Conservation (phyloP, 2,113 vertebrate genomes). For the Paraplagusia blochii region DNA sequence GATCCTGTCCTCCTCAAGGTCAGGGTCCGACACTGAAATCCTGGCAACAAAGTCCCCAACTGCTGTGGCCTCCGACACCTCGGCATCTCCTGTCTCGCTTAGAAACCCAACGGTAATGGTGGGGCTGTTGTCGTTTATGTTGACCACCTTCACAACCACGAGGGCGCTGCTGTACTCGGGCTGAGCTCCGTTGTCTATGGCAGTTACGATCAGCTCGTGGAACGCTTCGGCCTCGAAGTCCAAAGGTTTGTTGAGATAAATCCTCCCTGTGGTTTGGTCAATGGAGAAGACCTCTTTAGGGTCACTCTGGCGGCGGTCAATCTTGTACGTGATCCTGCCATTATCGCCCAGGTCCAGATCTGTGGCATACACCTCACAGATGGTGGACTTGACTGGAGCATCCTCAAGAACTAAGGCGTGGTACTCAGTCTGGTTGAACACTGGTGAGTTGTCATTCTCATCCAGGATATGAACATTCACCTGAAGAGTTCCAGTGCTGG, state of each 20-base stretch:
- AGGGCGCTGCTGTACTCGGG: conserved; percentile 82
- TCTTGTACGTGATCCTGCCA: conserved; percentile 78
- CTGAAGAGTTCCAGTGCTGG: conserved; percentile 72
- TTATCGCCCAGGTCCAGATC: conserved; percentile 84
- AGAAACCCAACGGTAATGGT: conserved; percentile 82
- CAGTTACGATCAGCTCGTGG: conserved; percentile 83
- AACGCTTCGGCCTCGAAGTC: conserved; percentile 82
- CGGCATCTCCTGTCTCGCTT: conserved; percentile 78
- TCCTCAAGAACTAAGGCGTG: conserved; percentile 78
- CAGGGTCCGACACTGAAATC: conserved; percentile 85
- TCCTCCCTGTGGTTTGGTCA: conserved; percentile 77
- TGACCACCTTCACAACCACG: conserved; percentile 80
- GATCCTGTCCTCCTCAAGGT: conserved; percentile 63
- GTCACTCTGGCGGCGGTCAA: conserved; percentile 79
- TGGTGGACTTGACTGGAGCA: conserved; percentile 61
- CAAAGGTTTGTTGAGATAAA: conserved; percentile 78
- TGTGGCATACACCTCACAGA: conserved; percentile 82
- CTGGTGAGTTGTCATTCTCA: conserved; percentile 89
- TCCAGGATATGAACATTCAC: conserved; percentile 82
- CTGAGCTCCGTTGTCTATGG: conserved; percentile 80
- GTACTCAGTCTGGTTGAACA: conserved; percentile 83
- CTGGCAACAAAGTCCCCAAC: conserved; percentile 84
- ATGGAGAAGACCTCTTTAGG: conserved; percentile 75
- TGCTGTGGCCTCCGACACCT: conserved; percentile 80
- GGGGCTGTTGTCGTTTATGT: conserved; percentile 89